Conservation (phyloP, 1,140 invertebrate species). For the Grapholita molesta region DNA sequence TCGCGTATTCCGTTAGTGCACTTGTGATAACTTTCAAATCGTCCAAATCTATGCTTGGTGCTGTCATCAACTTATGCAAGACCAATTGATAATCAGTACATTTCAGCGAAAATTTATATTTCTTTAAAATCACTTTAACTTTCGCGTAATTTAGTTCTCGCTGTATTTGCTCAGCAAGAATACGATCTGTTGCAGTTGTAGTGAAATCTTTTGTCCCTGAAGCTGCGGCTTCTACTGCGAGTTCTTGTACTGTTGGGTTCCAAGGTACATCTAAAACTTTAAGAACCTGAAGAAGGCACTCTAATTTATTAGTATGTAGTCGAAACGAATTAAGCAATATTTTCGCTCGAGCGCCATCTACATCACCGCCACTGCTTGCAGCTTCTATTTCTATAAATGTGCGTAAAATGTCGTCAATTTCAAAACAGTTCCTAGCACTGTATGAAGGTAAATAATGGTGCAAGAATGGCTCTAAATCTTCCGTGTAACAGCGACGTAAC, state of each 20-base stretch:
- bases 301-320: slow-evolving; percentile 50
- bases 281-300: slow-evolving; percentile 63
- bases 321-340: slow-evolving; percentile 59
- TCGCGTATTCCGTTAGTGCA: slow-evolving; percentile 38
- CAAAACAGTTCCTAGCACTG: slow-evolving; percentile 56
- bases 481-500: slow-evolving; percentile 65
- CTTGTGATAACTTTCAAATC: slow-evolving; percentile 57
- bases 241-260: slow-evolving; percentile 52
- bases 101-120: slow-evolving; percentile 63
- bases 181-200: slow-evolving; percentile 49
- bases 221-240: slow-evolving; percentile 51
- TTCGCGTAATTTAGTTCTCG: slow-evolving; percentile 65
- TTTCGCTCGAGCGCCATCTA: slow-evolving; percentile 56
- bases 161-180: slow-evolving; percentile 57
- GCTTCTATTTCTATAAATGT: slow-evolving; percentile 65
- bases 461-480: slow-evolving; percentile 62
- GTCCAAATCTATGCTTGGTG: slow-evolving; percentile 46
- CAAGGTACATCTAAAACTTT: slow-evolving; percentile 68
- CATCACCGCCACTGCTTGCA: slow-evolving; percentile 54
- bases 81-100: slow-evolving; percentile 61
- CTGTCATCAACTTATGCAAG: slow-evolving; percentile 60
- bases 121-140: slow-evolving; percentile 67
- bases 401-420: slow-evolving; percentile 57
- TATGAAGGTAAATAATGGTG: slow-evolving; percentile 56
- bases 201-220: slow-evolving; percentile 57